Base-by-base conservation (phyloP, 2,888 invertebrate species). In the Scotopteryx bipunctaria region DNA sequence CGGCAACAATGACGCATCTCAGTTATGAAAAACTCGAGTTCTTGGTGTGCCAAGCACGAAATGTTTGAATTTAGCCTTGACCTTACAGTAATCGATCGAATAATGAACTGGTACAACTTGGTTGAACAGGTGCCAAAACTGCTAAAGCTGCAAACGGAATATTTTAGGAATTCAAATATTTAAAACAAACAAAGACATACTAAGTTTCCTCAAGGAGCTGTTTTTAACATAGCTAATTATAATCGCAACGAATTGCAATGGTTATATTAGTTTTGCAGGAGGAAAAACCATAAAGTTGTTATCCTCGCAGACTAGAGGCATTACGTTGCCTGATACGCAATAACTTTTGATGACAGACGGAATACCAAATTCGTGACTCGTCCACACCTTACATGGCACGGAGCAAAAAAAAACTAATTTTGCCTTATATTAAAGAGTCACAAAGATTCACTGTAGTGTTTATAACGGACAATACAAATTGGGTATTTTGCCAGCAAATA, bases 311-410 rank as follows among this genome's bases (percentile, higher is more conserved):
- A 23, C 23, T 57, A 59, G 49, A 45, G 45, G 56, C 49, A 67
- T 66, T 63, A 65, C 65, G 57, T 63, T 23, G 33, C 13, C 15
- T 57, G 59, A 59, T 50, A 61, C 63, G 72, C 70, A 71, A 73
- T 69, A 69, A 38, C 45, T 40, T 44, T 35, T 19, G 37, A 58
- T 57, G 60, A 53, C 52, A 42, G 57, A 55, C 63, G 50, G 46
- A 59, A 58, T 41, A 46, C 86, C 83, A 78, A 80, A 86, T 86
- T 83, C 47, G 86, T 71, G 77, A 82, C 79, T 71, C 69, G 87
- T 70, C 69, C 67, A 15, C 42, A 53, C 81, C 83, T 62, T 66
- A 81, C 64, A 55, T 59, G 73, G 77, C 63, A 48, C 59, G 52
- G 35, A 59, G 65, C 64, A 76, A 77, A 76, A 76, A 83, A 73